Conservation (phyloP, 1,140 invertebrate species). For the Diabrotica virgifera region DNA sequence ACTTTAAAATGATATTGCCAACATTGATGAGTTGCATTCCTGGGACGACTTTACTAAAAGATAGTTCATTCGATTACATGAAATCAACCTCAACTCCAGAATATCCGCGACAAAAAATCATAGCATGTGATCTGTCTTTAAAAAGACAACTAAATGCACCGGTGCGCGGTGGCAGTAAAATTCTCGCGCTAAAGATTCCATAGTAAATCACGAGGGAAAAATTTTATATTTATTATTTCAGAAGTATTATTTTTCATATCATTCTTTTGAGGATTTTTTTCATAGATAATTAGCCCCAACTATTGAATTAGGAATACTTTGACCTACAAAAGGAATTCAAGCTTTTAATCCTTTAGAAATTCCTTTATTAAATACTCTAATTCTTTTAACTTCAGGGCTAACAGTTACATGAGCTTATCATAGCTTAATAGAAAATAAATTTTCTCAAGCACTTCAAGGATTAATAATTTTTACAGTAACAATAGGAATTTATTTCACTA, state of each 20-base stretch:
- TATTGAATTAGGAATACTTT: constrained; percentile 59
- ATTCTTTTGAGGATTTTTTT: constrained; percentile 66
- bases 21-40: too few species aligned
- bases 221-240: constrained; percentile 63
- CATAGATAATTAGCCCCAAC: constrained; percentile 59
- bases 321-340: constrained; percentile 55
- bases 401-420: constrained; percentile 59
- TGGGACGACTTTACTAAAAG: too few species aligned
- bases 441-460: constrained; percentile 46
- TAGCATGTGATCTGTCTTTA: too few species aligned
- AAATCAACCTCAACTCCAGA: too few species aligned
- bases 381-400: constrained; percentile 57
- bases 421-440: constrained; percentile 54
- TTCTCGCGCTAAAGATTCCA: too few species aligned
- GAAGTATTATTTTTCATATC: constrained; percentile 62
- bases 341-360: constrained; percentile 62
- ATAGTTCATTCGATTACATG: too few species aligned
- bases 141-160: too few species aligned
- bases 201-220: too few species aligned
- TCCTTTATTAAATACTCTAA: constrained; percentile 61
- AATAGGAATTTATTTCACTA: constrained; percentile 50
- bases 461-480: constrained; percentile 55
- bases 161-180: too few species aligned
- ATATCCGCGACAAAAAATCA: too few species aligned
- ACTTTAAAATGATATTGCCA: too few species aligned